These are phyloP conservation scores for Tragulus kanchil DNA, from an alignment of 2,113 vertebrate species.

Conservation along the genomic window DNA sequence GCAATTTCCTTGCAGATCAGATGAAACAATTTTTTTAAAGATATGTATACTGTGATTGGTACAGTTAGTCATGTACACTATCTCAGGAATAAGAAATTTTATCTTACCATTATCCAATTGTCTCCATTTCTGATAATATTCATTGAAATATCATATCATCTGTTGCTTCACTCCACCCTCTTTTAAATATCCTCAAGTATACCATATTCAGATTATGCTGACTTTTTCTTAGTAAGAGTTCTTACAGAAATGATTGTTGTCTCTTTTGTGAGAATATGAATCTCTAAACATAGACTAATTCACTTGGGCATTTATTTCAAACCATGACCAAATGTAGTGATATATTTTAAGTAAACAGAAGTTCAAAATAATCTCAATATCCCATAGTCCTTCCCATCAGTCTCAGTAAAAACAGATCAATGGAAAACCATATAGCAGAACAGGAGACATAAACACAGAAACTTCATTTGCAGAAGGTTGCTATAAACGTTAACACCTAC, in stretches of 20 bases:
- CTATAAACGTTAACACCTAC: neutral
- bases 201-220: neutral
- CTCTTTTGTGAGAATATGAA: neutral
- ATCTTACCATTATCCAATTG: neutral
- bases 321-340: slow-evolving; percentile 64
- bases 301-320: slow-evolving; percentile 58
- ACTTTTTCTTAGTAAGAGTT: neutral
- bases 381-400: slow-evolving; percentile 39
- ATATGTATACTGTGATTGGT: neutral
- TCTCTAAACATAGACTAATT: neutral
- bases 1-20: neutral
- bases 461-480: slow-evolving; percentile 46
- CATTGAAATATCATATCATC: neutral
- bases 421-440: slow-evolving; percentile 69
- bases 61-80: neutral
- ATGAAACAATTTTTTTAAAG: neutral
- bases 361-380: slow-evolving; percentile 75
- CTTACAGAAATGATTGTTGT: neutral
- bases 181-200: neutral
- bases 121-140: neutral
- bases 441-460: slow-evolving; percentile 46
- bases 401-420: slow-evolving; percentile 79
- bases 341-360: slow-evolving; percentile 75
- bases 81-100: neutral
- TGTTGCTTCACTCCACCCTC: neutral